A percentile compares a stretch with the other conserved stretches of the same genome.
Conservation (phyloP, 2,888 invertebrate genomes). For the Druceiella hillmani region DNA sequence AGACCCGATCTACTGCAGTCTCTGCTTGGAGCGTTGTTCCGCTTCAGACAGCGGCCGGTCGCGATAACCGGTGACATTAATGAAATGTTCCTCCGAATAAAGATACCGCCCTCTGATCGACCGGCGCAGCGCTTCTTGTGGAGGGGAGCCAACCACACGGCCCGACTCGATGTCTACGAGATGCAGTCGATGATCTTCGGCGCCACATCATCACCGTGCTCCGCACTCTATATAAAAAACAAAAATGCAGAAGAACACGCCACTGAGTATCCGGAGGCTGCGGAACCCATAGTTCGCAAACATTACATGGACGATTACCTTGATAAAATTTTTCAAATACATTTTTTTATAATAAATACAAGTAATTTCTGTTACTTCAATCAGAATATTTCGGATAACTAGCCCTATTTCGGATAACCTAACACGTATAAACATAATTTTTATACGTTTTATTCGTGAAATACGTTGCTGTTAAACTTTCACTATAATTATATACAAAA, state of each 20-base stretch:
- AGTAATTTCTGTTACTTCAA: too few relatives aligned
- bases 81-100: constrained; percentile 19
- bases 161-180: constrained; percentile 14
- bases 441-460: too few relatives aligned
- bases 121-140: constrained; percentile 15
- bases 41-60: constrained; percentile 16
- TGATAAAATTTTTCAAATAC: too few relatives aligned
- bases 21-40: constrained; percentile 17
- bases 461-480: too few relatives aligned
- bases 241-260: constrained; percentile 21
- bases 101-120: constrained; percentile 10
- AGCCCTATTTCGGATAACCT: too few relatives aligned
- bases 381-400: too few relatives aligned
- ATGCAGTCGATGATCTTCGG: constrained; percentile 25
- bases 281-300: constrained; percentile 22
- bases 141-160: constrained; percentile 5
- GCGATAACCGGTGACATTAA: constrained; percentile 17
- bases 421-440: too few relatives aligned
- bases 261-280: constrained; percentile 21
- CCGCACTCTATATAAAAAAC: constrained; percentile 24
- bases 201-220: constrained; percentile 18
- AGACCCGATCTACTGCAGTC: constrained; percentile 21
- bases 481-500: too few relatives aligned
- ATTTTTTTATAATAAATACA: too few relatives aligned
- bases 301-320: constrained; percentile 28